phyloP scores from a whole-genome alignment of 2,888 invertebrate species.

The Hirtodrosophila histrioides region DNA sequence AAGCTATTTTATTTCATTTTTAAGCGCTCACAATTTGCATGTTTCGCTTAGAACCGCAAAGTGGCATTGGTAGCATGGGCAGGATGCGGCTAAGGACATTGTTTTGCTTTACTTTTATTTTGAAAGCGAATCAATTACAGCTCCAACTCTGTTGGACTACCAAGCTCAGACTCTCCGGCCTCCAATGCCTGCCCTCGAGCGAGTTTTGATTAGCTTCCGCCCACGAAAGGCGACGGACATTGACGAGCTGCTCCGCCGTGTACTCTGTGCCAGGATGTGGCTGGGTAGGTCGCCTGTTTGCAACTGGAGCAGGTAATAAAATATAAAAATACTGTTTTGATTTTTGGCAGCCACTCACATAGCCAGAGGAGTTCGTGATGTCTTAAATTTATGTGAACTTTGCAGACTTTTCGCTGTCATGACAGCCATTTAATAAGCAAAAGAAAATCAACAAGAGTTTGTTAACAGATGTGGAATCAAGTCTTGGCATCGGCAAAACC shows the following conservation, averaged over 20 bases:
- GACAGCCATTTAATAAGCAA: slow-evolving; percentile 41
- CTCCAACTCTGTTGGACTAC: slow-evolving; percentile 10
- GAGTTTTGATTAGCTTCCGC: slow-evolving; percentile 77
- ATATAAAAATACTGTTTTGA: slow-evolving; percentile 61
- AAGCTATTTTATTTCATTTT: slow-evolving; percentile 58
- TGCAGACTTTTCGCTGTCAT: slow-evolving; percentile 40
- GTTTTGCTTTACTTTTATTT: slow-evolving; percentile 37
- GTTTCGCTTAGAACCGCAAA: slow-evolving; percentile 5
- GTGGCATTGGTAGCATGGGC: slow-evolving; percentile 19
- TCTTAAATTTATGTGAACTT: slow-evolving; percentile 17
- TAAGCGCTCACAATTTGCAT: slow-evolving; percentile 5
- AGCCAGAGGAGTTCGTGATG: background rate
- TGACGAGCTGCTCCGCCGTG: slow-evolving; percentile 28
- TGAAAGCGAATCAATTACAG: slow-evolving; percentile 65
- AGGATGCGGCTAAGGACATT: slow-evolving; percentile 41
- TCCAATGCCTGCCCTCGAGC: slow-evolving; percentile 62
- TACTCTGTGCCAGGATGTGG: background rate
- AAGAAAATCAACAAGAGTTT: background rate
- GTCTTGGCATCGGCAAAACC: slow-evolving; percentile 83
- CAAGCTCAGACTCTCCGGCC: slow-evolving; percentile 31
- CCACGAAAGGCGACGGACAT: slow-evolving; percentile 45
- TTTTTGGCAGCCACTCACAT: slow-evolving; percentile 18
- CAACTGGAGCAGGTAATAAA: slow-evolving; percentile 63
- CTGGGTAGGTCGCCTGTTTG: slow-evolving; percentile 15
- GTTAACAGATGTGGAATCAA: slow-evolving; percentile 26